Conservation (phyloP, 2,888 invertebrate species). For the Euclidia mi region DNA sequence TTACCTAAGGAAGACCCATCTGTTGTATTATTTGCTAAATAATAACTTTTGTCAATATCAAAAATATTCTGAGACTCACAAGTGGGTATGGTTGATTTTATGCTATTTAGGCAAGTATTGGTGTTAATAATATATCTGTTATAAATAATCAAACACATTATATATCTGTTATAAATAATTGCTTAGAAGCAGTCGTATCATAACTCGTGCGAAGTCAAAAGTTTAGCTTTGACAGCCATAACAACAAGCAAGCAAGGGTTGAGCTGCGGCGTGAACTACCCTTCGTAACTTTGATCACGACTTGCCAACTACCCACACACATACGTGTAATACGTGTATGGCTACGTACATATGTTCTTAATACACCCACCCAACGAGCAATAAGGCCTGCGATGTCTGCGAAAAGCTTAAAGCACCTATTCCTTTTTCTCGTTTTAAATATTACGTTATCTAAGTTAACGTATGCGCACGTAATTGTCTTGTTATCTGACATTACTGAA, state of each 20-base stretch:
- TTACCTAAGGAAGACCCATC: too few species aligned
- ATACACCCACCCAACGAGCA: slow-evolving; percentile 18
- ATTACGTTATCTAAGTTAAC: neutral
- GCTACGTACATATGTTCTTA: slow-evolving; percentile 13
- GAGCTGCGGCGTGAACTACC: slow-evolving; percentile 55
- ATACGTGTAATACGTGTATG: slow-evolving; percentile 20
- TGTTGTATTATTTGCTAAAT: too few species aligned
- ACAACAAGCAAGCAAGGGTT: slow-evolving; percentile 56
- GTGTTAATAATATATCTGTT: too few species aligned
- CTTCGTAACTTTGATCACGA: slow-evolving; percentile 53
- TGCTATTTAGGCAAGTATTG: too few species aligned
- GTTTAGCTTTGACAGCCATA: slow-evolving; percentile 49
- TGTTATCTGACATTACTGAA: slow-evolving; percentile 10
- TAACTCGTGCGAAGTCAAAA: slow-evolving; percentile 50
- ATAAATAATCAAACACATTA: slow-evolving; percentile 34
- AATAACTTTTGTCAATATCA: too few species aligned
- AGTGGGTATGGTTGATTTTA: too few species aligned
- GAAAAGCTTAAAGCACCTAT: slow-evolving; percentile 20
- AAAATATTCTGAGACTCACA: too few species aligned
- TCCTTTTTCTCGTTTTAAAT: slow-evolving; percentile 17
- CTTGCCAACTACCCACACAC: slow-evolving; percentile 27
- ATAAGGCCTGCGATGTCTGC: slow-evolving; percentile 8
- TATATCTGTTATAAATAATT: slow-evolving; percentile 47
- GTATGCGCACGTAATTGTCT: slow-evolving; percentile 13
- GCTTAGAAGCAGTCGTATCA: slow-evolving; percentile 45